Evolutionary conservation across 2,888 invertebrate genomes (phyloP).

Genomic region (Ophion ventricosus): DNA sequence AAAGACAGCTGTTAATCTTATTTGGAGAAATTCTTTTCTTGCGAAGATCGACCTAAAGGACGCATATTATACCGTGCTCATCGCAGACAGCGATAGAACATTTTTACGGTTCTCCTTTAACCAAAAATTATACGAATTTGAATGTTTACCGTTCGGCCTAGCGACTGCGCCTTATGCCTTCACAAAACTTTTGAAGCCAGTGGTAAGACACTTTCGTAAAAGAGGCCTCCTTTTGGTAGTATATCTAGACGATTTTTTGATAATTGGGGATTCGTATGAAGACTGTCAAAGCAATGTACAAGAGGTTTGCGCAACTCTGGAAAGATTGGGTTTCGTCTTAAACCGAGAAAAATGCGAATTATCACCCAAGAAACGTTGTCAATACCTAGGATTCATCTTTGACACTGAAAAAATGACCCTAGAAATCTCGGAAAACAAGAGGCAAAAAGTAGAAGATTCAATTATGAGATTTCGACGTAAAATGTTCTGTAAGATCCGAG

Average conservation of each 20-base stretch:
- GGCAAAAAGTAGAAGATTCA: not conserved
- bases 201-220: not conserved
- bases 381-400: slow-evolving; percentile 44
- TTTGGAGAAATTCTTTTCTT: not conserved
- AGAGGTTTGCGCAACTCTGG: not conserved
- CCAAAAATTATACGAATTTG: slow-evolving; percentile 2
- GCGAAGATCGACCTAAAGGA: not conserved
- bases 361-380: slow-evolving; percentile 8
- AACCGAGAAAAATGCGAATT: slow-evolving; percentile 32
- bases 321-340: slow-evolving; percentile 19
- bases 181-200: slow-evolving; percentile 12
- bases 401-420: slow-evolving; percentile 37
- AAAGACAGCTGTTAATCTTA: not conserved
- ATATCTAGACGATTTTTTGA: slow-evolving; percentile 6
- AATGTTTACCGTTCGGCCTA: slow-evolving; percentile 11
- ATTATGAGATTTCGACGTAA: slow-evolving; percentile 16
- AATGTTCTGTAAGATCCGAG: slow-evolving; percentile 41
- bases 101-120: too few species aligned
- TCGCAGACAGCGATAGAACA: too few species aligned
- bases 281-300: not conserved
- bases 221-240: not conserved
- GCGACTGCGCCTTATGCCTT: slow-evolving; percentile 6
- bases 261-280: not conserved
- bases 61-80: not conserved
- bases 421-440: slow-evolving; percentile 42